A percentile compares a stretch with the other conserved stretches of the same genome.
Conservation (phyloP, 2,797 vertebrate genomes). For the Amazonetta brasiliensis region DNA sequence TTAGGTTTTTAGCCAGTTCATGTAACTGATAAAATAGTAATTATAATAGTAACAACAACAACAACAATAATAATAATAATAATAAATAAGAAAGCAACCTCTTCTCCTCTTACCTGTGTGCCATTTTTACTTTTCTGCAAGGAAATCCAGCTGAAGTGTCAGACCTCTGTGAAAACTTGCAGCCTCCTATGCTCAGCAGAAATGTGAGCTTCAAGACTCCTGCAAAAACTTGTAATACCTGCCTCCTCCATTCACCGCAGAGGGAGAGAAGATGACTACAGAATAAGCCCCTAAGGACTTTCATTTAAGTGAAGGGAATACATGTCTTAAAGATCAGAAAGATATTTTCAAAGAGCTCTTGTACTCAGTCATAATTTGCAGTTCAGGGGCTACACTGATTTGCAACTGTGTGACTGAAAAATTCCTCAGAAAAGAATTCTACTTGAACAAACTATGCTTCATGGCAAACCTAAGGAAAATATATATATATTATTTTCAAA, state of each 20-base stretch:
- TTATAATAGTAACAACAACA: no score
- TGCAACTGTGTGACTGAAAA: neutral
- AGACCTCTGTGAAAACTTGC: neutral
- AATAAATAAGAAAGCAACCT: neutral
- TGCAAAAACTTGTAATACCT: fast-evolving
- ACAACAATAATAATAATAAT: no score
- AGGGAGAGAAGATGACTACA: neutral
- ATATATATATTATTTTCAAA: neutral
- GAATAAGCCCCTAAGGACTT: neutral
- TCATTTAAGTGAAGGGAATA: neutral
- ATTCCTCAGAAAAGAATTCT: neutral
- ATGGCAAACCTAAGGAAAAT: neutral
- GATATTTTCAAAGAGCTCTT: neutral
- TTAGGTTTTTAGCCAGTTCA: neutral
- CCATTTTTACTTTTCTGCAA: neutral
- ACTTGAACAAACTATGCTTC: neutral
- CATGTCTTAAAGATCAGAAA: neutral
- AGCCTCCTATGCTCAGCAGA: neutral
- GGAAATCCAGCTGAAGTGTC: neutral
- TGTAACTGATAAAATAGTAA: neutral
- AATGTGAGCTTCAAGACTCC: neutral
- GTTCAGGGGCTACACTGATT: neutral
- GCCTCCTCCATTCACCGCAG: neutral
- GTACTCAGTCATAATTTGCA: neutral
- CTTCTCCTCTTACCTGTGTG: neutral